Base-by-base conservation (phyloP, 2,888 invertebrate genomes). In the Nomada fucata region DNA sequence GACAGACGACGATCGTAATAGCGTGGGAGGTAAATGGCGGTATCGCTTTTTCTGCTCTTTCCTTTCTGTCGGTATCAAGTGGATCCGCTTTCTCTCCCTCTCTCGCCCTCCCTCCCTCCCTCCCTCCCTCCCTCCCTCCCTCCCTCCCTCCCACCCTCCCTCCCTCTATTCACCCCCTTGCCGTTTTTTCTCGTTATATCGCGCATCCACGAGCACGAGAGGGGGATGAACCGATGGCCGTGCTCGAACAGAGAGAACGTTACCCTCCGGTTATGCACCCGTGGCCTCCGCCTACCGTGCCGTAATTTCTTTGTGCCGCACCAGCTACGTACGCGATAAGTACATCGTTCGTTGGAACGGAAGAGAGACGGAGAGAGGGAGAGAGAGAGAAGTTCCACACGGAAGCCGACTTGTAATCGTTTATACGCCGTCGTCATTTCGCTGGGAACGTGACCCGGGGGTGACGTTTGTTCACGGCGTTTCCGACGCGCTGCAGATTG, bases 361-460 rank as follows among this genome's bases (percentile, higher is more conserved):
- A 47, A 59, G 18, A 26, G 26, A 26, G 2, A 53, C n/a, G 11
- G 20, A 47, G 36, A 29, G 26, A 26, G 26, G 2, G 26, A 26
- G 29, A 29, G 29, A 29, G 47, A 61, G 52, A 75, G 71, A 70
- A 70, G 69, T 72, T 76, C 70, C 71, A 57, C 69, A n/a, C 23
- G 47, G 53, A 64, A 76, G 75, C 52, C 67, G 73, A 59, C 65
- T 70, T 69, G 65, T 75, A 67, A 75, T 71, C 74, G 79, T 79
- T 82, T 75, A 70, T 61, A 79, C 64, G 65, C 18, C 42, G 55
- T 20, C 81, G 65, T 79, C 52, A 52, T 78, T 23, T 50, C 55
- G 55, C 29, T n/a, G 11, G 65, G 20, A 79, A 81, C 81, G 79
- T 74, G 81, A 81, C 81, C 81, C 78, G 36, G 53, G 78, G 81